A percentile compares a stretch with the other conserved stretches of the same genome.
These are phyloP conservation scores for Andrena bucephala DNA, from an alignment of 2,888 invertebrate genomes.

Conservation along the genomic window DNA sequence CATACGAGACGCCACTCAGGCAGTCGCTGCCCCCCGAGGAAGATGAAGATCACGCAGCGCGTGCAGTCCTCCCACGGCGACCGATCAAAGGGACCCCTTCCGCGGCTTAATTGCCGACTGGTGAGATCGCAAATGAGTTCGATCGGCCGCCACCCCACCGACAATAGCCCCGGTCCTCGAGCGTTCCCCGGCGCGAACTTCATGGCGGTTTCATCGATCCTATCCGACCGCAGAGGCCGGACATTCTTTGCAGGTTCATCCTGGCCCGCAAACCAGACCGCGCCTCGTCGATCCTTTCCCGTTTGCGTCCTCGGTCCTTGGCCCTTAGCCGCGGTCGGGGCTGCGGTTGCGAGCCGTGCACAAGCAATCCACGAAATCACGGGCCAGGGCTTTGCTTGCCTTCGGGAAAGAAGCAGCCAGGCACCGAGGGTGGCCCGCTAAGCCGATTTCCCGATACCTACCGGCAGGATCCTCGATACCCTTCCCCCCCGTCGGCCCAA, in stretches of 20 bases:
- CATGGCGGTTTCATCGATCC: slow-evolving; percentile 58
- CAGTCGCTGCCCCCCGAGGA: too few species aligned
- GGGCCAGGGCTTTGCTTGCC: slow-evolving; percentile 52
- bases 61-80: too few species aligned
- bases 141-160: slow-evolving; percentile 17
- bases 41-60: too few species aligned
- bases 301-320: slow-evolving; percentile 53
- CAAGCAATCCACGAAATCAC: slow-evolving; percentile 65
- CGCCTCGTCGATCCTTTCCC: slow-evolving; percentile 61
- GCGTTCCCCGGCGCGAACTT: slow-evolving; percentile 53
- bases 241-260: slow-evolving; percentile 65
- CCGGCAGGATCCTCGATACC: slow-evolving; percentile 21
- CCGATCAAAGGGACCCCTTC: not conserved
- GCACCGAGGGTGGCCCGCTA: slow-evolving; percentile 43
- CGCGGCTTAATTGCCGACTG: slow-evolving; percentile 6
- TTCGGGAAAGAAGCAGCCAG: slow-evolving; percentile 28
- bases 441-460: slow-evolving; percentile 64
- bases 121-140: not conserved
- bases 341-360: slow-evolving; percentile 64
- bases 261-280: slow-evolving; percentile 66
- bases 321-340: slow-evolving; percentile 65
- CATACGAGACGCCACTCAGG: too few species aligned
- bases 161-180: slow-evolving; percentile 13
- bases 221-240: slow-evolving; percentile 56
- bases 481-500: not conserved